Conservation (phyloP, 2,113 vertebrate species). For the Solea solea region DNA sequence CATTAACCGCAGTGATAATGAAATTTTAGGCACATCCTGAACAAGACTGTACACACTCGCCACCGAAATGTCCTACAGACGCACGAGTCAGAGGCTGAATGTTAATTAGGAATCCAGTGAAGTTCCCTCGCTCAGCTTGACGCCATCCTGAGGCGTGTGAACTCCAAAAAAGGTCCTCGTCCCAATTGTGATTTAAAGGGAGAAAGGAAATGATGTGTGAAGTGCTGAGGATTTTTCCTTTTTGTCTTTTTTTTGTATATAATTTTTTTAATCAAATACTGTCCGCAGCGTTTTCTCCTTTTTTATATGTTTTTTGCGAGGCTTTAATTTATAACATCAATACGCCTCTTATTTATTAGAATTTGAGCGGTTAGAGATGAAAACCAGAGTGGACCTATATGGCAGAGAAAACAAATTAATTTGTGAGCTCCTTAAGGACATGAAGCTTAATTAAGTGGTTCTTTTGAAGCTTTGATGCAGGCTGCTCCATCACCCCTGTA, state of each 20-base stretch:
- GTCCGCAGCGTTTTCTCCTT: slow-evolving; percentile 8
- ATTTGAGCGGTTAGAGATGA: slow-evolving; percentile 19
- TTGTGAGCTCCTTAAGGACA: slow-evolving; percentile 72
- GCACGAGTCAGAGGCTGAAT: slow-evolving; percentile 71
- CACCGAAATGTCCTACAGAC: slow-evolving; percentile 63
- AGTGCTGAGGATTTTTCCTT: slow-evolving; percentile 17
- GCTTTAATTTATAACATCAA: slow-evolving; percentile 42
- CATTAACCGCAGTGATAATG: slow-evolving; percentile 68
- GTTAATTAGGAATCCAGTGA: slow-evolving; percentile 78
- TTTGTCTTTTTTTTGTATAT: neutral
- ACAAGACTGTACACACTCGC: slow-evolving; percentile 50
- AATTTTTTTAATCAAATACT: neutral
- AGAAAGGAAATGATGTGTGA: slow-evolving; percentile 42
- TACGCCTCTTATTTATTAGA: slow-evolving; percentile 17
- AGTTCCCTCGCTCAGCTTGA: slow-evolving; percentile 72
- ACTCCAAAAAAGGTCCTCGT: slow-evolving; percentile 62
- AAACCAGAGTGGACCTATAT: slow-evolving; percentile 51
- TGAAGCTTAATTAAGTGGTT: slow-evolving; percentile 71
- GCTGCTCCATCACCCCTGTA: slow-evolving; percentile 60
- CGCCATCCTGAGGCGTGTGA: slow-evolving; percentile 75
- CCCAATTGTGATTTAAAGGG: slow-evolving; percentile 35
- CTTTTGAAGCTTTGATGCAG: slow-evolving; percentile 71
- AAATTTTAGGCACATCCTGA: slow-evolving; percentile 60
- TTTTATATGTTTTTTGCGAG: slow-evolving; percentile 6
- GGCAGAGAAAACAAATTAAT: slow-evolving; percentile 70